Percentiles rank a stretch among this genome's conserved stretches.
phyloP scores from a whole-genome alignment of 2,888 invertebrate species.

The Trachelus stipa region DNA sequence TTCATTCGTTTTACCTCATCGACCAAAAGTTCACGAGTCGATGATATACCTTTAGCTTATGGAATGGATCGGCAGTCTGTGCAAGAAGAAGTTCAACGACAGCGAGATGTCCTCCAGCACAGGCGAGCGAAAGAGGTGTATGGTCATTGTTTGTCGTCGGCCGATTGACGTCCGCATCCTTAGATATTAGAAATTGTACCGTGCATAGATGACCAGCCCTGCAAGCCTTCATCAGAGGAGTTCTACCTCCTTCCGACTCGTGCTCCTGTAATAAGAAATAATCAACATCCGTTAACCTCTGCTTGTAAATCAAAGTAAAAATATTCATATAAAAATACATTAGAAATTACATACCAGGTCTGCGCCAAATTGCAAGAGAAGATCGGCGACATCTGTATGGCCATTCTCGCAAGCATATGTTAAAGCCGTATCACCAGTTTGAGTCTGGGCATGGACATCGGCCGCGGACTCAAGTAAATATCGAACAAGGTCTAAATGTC shows the following conservation, averaged over 20 bases:
- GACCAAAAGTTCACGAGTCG: background rate
- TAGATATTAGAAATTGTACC: constrained; percentile 93
- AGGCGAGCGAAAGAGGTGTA: constrained; percentile 95
- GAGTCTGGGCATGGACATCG: constrained; percentile 93
- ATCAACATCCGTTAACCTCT: constrained; percentile 10
- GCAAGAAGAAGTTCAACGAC: constrained; percentile 93
- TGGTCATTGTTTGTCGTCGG: constrained; percentile 96
- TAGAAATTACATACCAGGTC: constrained; percentile 73
- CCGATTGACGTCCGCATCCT: constrained; percentile 86
- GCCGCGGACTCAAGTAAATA: constrained; percentile 87
- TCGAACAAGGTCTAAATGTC: constrained; percentile 92
- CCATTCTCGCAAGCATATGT: constrained; percentile 99
- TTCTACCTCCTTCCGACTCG: constrained; percentile 96
- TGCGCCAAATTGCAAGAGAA: constrained; percentile 90
- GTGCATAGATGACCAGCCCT: constrained; percentile 96
- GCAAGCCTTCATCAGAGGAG: constrained; percentile 98
- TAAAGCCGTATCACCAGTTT: constrained; percentile 94
- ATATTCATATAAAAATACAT: background rate
- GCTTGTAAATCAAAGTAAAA: constrained; percentile 9
- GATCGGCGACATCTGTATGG: constrained; percentile 96
- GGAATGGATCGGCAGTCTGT: constrained; percentile 94
- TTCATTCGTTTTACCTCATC: background rate
- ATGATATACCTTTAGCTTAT: constrained; percentile 84
- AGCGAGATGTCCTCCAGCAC: constrained; percentile 94
- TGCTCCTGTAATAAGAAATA: constrained; percentile 75